Evolutionary conservation across 2,113 vertebrate species (phyloP).

Genomic region (Boulengeromyrus knoepffleri): DNA sequence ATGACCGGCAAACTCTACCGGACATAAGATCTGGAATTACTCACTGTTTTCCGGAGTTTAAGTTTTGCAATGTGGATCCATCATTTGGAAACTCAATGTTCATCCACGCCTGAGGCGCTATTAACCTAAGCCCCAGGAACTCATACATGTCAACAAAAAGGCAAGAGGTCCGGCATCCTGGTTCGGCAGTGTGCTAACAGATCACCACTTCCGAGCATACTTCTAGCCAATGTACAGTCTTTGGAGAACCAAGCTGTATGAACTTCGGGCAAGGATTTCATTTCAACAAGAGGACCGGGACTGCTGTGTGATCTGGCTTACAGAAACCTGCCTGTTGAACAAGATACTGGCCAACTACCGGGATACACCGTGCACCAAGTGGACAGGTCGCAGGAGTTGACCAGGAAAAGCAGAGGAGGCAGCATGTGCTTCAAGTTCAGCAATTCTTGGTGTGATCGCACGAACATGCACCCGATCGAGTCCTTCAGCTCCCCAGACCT

Average conservation of each 20-base stretch:
- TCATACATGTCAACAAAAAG: neutral
- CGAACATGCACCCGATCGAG: too few species aligned
- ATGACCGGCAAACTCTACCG: too few species aligned
- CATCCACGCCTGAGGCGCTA: neutral
- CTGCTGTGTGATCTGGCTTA: neutral
- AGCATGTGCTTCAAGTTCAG: too few species aligned
- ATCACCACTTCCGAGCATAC: neutral
- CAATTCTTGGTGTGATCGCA: too few species aligned
- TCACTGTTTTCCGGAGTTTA: too few species aligned
- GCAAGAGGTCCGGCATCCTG: neutral
- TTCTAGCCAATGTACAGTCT: neutral
- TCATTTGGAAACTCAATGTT: too few species aligned
- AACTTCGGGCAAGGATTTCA: neutral
- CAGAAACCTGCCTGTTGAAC: neutral
- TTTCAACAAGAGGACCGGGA: neutral
- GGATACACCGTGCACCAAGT: too few species aligned
- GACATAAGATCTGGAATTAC: too few species aligned
- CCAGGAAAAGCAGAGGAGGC: too few species aligned
- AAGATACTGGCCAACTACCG: neutral
- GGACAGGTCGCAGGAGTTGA: too few species aligned
- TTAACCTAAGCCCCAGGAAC: neutral
- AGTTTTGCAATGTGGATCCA: too few species aligned
- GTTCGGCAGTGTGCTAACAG: neutral
- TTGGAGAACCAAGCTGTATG: slow-evolving; percentile 33
- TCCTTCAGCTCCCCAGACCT: too few species aligned